Evolutionary conservation across 2,113 vertebrate genomes (phyloP).

Genomic region (Origma solitaria): DNA sequence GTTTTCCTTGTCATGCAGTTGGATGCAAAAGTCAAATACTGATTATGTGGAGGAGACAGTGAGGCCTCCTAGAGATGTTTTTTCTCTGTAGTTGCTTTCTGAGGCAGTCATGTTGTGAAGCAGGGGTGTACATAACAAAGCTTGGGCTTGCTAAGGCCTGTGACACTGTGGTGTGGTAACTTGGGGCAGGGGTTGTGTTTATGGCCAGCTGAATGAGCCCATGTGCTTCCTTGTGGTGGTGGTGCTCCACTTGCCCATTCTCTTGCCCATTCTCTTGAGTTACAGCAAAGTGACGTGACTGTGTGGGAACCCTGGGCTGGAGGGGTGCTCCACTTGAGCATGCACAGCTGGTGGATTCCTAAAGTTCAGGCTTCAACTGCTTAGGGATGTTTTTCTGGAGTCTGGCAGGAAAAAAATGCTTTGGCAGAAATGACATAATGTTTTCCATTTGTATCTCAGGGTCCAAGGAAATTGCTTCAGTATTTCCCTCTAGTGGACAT

Average conservation of each 20-base stretch:
- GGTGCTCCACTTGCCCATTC: not conserved
- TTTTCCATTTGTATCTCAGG: not conserved
- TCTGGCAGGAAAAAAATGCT: not conserved
- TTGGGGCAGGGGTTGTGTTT: not conserved
- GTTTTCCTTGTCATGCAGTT: not conserved
- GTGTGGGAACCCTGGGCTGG: rapidly evolving
- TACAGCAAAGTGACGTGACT: not conserved
- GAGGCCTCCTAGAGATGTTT: not conserved
- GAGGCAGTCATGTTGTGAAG: not conserved
- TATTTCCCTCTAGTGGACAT: not conserved
- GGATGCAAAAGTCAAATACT: not conserved
- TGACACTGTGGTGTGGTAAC: not conserved
- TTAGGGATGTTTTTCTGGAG: not conserved
- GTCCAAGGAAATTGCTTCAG: not conserved
- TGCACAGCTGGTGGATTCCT: not conserved
- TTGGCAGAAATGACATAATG: not conserved
- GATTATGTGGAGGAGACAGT: not conserved
- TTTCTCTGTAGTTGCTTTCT: not conserved
- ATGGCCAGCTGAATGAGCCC: not conserved
- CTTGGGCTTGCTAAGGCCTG: not conserved
- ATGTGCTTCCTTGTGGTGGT: not conserved
- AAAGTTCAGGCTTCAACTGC: not conserved
- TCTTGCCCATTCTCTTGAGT: not conserved
- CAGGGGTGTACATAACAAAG: rapidly evolving
- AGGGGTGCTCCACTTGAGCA: not conserved